Evolutionary conservation across 2,888 invertebrate genomes (phyloP), one percentile per base, ranked within the genome.

Genomic region (Nephrocerus scutellatus): DNA sequence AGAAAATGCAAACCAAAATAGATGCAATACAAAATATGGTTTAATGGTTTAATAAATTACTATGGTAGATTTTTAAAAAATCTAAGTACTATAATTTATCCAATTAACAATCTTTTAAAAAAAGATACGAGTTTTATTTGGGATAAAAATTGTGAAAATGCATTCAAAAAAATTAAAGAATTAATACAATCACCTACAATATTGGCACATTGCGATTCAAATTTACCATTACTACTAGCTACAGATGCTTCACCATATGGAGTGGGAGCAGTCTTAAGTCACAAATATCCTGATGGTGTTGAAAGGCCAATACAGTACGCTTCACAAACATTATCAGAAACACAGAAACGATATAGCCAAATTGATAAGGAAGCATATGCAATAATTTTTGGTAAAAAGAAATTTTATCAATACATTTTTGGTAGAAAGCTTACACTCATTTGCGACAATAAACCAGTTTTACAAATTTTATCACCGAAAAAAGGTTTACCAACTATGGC

Each of bases 291-390:
- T 20, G 56, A 66, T 48, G 59, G 61, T 12, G 39, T 47, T 18
- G 62, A 65, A 44, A 41, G 57, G 24, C 66, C 62, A 6, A 60
- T 66, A 20, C 51, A 53, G 7, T 64, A 53, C 49, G 60, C 61
- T 2, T 61, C 56, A n/a, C 46, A 43, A 53, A 61, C 46, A 30
- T 52, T 53, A 9, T 30, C 28, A 18, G 14, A 20, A 21, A 15
- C 13, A n/a, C n/a, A n/a, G n/a, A n/a, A n/a, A n/a, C n/a, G n/a
- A n/a, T n/a, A n/a, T n/a, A n/a, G n/a, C n/a, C n/a, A n/a, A n/a
- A n/a, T n/a, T n/a, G n/a, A n/a, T n/a, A n/a, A n/a, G n/a, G n/a
- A n/a, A n/a, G n/a, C n/a, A n/a, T n/a, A n/a, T n/a, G n/a, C n/a
- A n/a, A n/a, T n/a, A n/a, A n/a, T n/a, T n/a, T n/a, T n/a, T n/a